Evolutionary conservation across 2,797 vertebrate species (phyloP).

Genomic region (Sarcoramphus papa): DNA sequence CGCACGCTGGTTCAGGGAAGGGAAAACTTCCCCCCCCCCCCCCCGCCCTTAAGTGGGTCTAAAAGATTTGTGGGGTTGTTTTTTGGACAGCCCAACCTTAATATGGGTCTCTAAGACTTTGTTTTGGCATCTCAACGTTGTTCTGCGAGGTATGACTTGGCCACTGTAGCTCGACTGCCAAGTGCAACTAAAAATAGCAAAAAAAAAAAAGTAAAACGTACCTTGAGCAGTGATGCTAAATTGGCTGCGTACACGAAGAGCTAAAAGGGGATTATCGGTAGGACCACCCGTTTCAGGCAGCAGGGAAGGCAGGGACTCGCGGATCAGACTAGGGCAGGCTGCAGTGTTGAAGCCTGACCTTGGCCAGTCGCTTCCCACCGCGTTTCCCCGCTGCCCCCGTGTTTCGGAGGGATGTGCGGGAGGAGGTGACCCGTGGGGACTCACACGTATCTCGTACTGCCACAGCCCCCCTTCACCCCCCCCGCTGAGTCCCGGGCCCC

Average conservation of each 20-base stretch:
- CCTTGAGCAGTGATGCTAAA: background rate
- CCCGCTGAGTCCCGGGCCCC: rapidly evolving
- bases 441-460: rapidly evolving
- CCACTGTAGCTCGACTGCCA: background rate
- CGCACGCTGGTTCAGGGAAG: background rate
- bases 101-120: background rate
- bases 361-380: background rate
- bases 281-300: background rate
- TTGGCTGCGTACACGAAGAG: rapidly evolving
- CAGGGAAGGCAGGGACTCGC: too few species aligned
- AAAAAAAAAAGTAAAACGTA: background rate
- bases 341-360: background rate
- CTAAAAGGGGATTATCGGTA: background rate
- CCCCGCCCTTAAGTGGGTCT: too few species aligned
- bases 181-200: background rate
- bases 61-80: background rate
- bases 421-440: background rate
- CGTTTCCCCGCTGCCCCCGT: background rate
- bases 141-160: background rate
- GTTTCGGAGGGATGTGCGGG: background rate
- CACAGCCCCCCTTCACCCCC: too few species aligned
- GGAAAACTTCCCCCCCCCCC: rapidly evolving
- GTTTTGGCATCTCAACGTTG: background rate
- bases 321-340: too few species aligned
- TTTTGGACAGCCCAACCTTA: background rate